Evolutionary conservation across 37 sponge, comb jelly and placozoan genomes (phyloP).

Genomic region (Lycopodina hypogea): DNA sequence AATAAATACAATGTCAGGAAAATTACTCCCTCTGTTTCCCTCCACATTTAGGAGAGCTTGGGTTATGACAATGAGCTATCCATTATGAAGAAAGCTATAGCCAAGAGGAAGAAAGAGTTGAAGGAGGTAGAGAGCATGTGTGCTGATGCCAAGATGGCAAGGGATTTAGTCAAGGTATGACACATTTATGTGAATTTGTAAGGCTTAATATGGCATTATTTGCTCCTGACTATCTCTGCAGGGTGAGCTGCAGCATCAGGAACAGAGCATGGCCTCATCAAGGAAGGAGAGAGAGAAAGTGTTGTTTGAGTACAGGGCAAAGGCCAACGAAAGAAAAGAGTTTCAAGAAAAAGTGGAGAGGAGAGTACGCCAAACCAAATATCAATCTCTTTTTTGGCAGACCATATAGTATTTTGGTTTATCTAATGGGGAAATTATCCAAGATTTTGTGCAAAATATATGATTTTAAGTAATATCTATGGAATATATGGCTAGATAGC

Average conservation of each 20-base stretch:
- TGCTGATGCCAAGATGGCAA: constrained; percentile 86
- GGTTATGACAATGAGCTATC: constrained; percentile 92
- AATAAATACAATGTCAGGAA: too few relatives aligned
- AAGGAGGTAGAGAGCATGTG: constrained; percentile 78
- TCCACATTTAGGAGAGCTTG: constrained; percentile 75
- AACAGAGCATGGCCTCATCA: constrained; percentile 61
- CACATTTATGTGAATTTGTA: background rate
- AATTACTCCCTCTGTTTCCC: too few relatives aligned
- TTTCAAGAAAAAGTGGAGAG: constrained; percentile 91
- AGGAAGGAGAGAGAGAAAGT: constrained; percentile 84
- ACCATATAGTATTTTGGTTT: too few relatives aligned
- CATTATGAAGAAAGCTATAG: constrained; percentile 82
- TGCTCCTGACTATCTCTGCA: background rate
- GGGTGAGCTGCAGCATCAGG: constrained; percentile 69
- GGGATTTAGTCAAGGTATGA: constrained; percentile 85
- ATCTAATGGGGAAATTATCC: too few relatives aligned
- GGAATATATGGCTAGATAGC: too few relatives aligned
- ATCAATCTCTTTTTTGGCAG: background rate
- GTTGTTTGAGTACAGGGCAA: constrained; percentile 75
- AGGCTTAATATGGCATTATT: too few relatives aligned
- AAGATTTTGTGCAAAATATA: too few relatives aligned
- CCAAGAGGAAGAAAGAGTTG: constrained; percentile 63
- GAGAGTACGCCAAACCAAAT: constrained; percentile 59
- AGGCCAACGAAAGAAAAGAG: constrained; percentile 95
- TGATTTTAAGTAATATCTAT: too few relatives aligned